Percentiles rank a stretch among this genome's conserved stretches.
Conservation (phyloP, 2,888 invertebrate genomes). For the Harpalus rubripes region DNA sequence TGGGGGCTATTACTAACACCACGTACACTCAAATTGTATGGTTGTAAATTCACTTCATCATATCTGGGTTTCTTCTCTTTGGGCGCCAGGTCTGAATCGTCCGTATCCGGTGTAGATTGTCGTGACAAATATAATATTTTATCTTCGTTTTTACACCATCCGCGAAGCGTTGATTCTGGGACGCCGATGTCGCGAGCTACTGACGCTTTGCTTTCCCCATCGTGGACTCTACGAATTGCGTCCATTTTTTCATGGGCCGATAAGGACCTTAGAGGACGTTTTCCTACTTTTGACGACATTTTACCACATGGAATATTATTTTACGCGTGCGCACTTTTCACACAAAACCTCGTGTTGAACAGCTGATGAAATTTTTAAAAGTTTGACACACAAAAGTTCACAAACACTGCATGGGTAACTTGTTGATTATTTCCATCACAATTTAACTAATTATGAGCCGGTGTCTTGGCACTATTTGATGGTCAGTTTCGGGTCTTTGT, state of each 20-base stretch:
- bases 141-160: conserved; percentile 93
- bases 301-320: conserved; percentile 39
- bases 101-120: conserved; percentile 86
- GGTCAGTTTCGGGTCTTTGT: not conserved
- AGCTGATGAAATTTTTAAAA: not conserved
- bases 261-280: conserved; percentile 88
- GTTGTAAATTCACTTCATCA: conserved; percentile 72
- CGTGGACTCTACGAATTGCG: conserved; percentile 90
- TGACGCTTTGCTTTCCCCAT: conserved; percentile 91
- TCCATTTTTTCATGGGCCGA: conserved; percentile 89
- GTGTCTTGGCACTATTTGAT: too few relatives aligned
- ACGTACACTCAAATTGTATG: conserved; percentile 70
- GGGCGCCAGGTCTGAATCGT: conserved; percentile 78
- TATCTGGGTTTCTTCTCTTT: conserved; percentile 63
- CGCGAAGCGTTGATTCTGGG: conserved; percentile 90
- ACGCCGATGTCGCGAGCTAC: conserved; percentile 92
- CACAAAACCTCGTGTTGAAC: conserved; percentile 10
- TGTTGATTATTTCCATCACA: too few relatives aligned
- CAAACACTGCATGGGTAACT: not conserved
- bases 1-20: conserved; percentile 1
- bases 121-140: conserved; percentile 86
- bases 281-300: conserved; percentile 85
- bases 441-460: too few relatives aligned
- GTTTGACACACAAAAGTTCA: not conserved
- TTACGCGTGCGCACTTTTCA: not conserved